A percentile compares a stretch with the other conserved stretches of the same genome.
phyloP scores from a whole-genome alignment of 2,797 vertebrate species.

The Anomalospiza imberbis region DNA sequence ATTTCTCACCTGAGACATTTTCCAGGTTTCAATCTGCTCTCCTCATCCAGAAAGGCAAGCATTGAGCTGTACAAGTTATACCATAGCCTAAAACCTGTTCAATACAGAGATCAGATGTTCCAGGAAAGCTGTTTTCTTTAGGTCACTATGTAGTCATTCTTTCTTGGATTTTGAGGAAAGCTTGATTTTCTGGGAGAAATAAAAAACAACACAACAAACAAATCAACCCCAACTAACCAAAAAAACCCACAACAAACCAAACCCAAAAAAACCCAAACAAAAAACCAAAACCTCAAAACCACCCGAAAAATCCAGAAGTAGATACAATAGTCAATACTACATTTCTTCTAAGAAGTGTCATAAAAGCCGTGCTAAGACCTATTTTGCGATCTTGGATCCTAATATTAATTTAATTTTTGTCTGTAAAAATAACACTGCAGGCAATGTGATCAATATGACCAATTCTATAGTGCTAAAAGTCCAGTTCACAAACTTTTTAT shows the following conservation, averaged over 20 bases:
- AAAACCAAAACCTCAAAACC: too few species aligned
- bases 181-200: background rate
- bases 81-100: background rate
- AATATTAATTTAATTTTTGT: background rate
- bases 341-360: background rate
- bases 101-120: background rate
- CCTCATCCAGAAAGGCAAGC: background rate
- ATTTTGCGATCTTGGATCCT: background rate
- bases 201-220: background rate
- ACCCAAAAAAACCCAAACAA: background rate
- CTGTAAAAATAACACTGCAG: background rate
- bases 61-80: background rate
- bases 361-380: background rate
- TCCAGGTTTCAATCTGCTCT: background rate
- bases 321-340: background rate
- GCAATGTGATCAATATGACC: background rate
- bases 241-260: background rate
- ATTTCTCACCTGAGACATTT: background rate
- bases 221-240: background rate
- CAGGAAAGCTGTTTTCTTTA: background rate
- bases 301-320: background rate
- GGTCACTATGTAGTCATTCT: background rate
- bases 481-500: background rate
- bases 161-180: background rate
- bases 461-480: background rate